phyloP scores from a whole-genome alignment of 2,888 invertebrate genomes.

The Noctua pronuba region DNA sequence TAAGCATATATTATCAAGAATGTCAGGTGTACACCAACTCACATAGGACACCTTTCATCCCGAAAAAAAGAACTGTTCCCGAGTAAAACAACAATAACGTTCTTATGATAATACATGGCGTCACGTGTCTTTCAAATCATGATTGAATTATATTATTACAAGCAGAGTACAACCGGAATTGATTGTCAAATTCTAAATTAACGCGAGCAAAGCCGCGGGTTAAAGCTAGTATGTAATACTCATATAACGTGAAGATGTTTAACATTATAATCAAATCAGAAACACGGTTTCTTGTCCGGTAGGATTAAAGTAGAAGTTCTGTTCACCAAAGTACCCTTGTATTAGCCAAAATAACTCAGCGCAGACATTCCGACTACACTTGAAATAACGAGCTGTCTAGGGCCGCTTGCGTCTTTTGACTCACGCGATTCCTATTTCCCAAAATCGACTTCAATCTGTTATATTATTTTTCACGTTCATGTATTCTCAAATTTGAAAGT shows the following conservation, averaged over 20 bases:
- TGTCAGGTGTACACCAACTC: too few relatives aligned
- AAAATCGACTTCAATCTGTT: not conserved
- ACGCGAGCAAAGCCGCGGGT: too few relatives aligned
- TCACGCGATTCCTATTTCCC: not conserved
- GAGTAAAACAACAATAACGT: too few relatives aligned
- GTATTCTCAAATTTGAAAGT: not conserved
- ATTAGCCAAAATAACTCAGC: constrained; percentile 29
- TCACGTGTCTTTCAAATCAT: too few relatives aligned
- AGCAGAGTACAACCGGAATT: too few relatives aligned
- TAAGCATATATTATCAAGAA: too few relatives aligned
- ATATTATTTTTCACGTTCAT: not conserved
- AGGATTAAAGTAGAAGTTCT: not conserved
- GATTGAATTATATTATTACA: too few relatives aligned
- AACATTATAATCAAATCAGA: not conserved
- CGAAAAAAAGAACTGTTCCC: too few relatives aligned
- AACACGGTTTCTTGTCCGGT: not conserved
- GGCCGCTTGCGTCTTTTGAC: not conserved
- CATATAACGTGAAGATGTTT: not conserved
- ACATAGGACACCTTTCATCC: too few relatives aligned
- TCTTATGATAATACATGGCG: too few relatives aligned
- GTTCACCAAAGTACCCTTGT: not conserved
- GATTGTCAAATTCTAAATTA: too few relatives aligned
- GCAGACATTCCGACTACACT: constrained; percentile 22
- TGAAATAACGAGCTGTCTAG: constrained; percentile 45
- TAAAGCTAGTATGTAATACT: too few relatives aligned